Base-by-base conservation (phyloP, 1,140 invertebrate species). In the Mycetomoellerius zeteki region DNA sequence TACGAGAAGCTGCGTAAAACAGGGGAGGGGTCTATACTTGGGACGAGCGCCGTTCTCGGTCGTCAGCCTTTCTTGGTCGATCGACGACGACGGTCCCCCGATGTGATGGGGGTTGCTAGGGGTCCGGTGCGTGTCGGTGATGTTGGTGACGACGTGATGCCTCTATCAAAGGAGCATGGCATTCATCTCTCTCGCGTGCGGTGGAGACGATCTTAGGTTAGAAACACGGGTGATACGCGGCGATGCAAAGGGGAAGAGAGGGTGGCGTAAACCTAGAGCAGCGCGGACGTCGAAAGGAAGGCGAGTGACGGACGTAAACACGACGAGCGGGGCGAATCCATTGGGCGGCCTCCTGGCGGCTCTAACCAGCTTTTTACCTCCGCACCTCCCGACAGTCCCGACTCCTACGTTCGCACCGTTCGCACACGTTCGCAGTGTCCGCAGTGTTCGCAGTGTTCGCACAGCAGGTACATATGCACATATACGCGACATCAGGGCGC, bases 291-390 rank as follows among this genome's bases (percentile, higher is more conserved):
- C 50, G 24, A 87, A 77, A 85, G 52, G 81, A 72, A 86, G 89
- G 84, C 72, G 87, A 75, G 65, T 60, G 62, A 90, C 56, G 75
- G 58, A 60, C 84, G 90, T 90, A 92, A 92, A 92, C 89, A 91
- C 89, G 69, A 62, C 80, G 60, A 87, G 75, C 58, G 76, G 54
- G n/a, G 54, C 30, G 54, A 73, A 90, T 90, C 89, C 91, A 92
- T 92, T 87, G 90, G 88, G 80, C 76, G 64, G 77, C 85, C 71
- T 90, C 71, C 86, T 86, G 62, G 88, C 77, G 73, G 77, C 86
- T 85, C 75, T 82, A 89, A 89, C 73, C 85, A 91, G 85, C 88
- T 88, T 86, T 91, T 64, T 12, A 50, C 37, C 77, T 82, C 21
- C 67, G 27, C 50, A 64, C 77, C 67, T 73, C 62, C 58, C 73